phyloP scores from a whole-genome alignment of 2,888 invertebrate species.

The Galeopsomyia nigrocyanea region DNA sequence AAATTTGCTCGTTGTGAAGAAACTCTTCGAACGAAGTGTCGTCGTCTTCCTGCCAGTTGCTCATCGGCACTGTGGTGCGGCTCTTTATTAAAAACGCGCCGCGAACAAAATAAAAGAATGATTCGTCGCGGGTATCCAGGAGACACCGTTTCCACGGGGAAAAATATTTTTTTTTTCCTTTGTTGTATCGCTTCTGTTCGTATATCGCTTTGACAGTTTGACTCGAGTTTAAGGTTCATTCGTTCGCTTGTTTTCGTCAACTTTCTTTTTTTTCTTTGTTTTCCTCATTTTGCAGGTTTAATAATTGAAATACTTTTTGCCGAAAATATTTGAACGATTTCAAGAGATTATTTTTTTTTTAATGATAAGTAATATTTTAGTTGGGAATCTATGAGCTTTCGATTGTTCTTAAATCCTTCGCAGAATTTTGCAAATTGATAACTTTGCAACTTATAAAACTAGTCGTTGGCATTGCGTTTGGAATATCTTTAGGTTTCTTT shows the following conservation, averaged over 20 bases:
- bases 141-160: conserved; percentile 55
- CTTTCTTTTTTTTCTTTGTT: conserved; percentile 13
- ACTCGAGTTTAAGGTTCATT: conserved; percentile 13
- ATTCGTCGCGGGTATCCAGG: conserved; percentile 50
- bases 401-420: no score
- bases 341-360: no score
- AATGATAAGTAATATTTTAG: no score
- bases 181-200: not conserved
- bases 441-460: no score
- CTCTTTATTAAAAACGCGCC: conserved; percentile 14
- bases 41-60: conserved; percentile 16
- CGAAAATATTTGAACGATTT: not conserved
- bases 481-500: no score
- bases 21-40: conserved; percentile 35
- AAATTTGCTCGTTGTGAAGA: conserved; percentile 38
- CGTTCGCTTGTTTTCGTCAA: conserved; percentile 16
- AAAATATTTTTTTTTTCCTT: conserved; percentile 49
- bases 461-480: no score
- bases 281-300: not conserved
- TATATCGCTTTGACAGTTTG: not conserved
- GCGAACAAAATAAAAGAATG: conserved; percentile 33
- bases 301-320: conserved; percentile 19
- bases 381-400: no score
- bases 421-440: no score
- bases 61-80: conserved; percentile 17